Conservation (phyloP, 2,888 invertebrate species). For the Mechanitis messenoides region DNA sequence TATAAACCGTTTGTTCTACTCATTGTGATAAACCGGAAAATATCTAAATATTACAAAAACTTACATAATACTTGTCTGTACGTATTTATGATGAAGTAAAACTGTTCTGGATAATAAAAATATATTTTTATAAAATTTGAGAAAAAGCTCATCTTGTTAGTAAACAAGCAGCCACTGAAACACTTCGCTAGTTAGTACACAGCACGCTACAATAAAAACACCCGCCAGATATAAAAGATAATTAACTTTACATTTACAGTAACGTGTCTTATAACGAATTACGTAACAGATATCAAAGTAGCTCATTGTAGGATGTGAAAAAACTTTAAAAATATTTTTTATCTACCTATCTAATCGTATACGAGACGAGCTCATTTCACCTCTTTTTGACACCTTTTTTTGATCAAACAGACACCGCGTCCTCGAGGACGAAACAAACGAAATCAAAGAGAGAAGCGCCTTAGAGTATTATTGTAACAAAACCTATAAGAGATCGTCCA, state of each 20-base stretch:
- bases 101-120: not conserved
- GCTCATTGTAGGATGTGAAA: not conserved
- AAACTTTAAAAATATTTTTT: slow-evolving; percentile 6
- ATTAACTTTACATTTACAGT: too few species aligned
- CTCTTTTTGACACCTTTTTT: not conserved
- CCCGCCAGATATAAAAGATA: not conserved
- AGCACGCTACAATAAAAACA: not conserved
- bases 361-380: slow-evolving; percentile 17
- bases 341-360: slow-evolving; percentile 28
- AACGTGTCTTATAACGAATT: too few species aligned
- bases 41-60: too few species aligned
- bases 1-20: too few species aligned
- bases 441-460: slow-evolving; percentile 9
- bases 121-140: slow-evolving; percentile 1
- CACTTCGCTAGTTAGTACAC: not conserved
- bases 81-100: not conserved
- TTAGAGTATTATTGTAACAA: slow-evolving; percentile 14
- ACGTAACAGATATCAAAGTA: too few species aligned
- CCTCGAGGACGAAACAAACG: too few species aligned
- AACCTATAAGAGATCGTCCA: slow-evolving; percentile 25
- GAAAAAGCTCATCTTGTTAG: slow-evolving; percentile 7
- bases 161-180: not conserved
- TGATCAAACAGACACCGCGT: not conserved
- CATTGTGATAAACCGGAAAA: too few species aligned
- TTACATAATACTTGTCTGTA: not conserved